Base-by-base conservation (phyloP, 2,797 vertebrate species). In the Sarcoramphus papa region DNA sequence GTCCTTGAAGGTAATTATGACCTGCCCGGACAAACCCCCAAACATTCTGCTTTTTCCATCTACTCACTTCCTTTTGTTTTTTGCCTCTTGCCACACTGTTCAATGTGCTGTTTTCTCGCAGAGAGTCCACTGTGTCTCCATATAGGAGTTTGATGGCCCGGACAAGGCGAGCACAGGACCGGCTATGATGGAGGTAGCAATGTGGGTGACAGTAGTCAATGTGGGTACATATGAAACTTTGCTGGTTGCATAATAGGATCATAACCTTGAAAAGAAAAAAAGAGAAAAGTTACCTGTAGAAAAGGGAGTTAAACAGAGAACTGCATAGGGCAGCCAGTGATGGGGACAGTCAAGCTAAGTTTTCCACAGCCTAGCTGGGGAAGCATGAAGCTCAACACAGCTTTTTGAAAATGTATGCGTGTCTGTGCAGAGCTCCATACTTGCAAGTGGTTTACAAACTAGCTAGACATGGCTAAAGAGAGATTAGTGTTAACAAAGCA, bases 171-270 rank as follows among this genome's bases (percentile, higher is more conserved):
- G 99, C 99, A 6, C 99, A 99, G 91, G 99, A 99, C 57, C 99
- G 99, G 95, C 99, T 99, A 97, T 99, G 99, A 88, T 99, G 99
- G 95, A 99, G 99, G 98, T 99, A 99, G 97, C 99, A 99, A 97
- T 99, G 99, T 0, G 99, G 99, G 95, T 99, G 99, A 92, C 99
- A 99, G 98, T 99, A 99, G 97, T 99, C 99, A 24, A 99, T 88
- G 56, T 99, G 99, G 18, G 99, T 99, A 64, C 99, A 99, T 97
- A 99, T 99, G 98, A 99, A 99, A 90, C 99, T 99, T 95, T 99
- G 99, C 97, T 99, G 99, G 97, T 99, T 99, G 98, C 99, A 99
- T 65, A 99, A 96, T 14, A 99, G 97, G 95, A 99, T 99, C 99
- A 99, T 99, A 50, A 99, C 99, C 99, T 99, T 92, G 98, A 53